Base-by-base conservation (phyloP, 1,140 invertebrate genomes). In the Gonioctena quinquepunctata region DNA sequence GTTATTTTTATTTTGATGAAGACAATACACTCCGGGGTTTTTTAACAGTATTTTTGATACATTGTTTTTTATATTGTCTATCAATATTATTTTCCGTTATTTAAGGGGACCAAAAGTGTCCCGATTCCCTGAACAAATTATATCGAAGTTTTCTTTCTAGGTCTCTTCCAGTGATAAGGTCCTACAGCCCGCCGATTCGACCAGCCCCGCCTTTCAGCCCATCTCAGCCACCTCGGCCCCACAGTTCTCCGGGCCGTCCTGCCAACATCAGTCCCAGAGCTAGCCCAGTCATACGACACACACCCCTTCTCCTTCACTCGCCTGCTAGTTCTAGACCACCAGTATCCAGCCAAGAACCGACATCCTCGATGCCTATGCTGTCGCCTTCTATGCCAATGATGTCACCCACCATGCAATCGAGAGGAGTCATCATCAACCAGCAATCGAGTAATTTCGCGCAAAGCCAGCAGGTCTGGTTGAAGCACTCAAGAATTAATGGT, bases 401-500 rank as follows among this genome's bases (percentile, higher is more conserved):
- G 19, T 16, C 77, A 79, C n/a, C 81, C 81, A 11, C 52, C 5
- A 21, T 56, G 22, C 52, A 56, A 23, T 69, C 77, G 76, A 3
- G 80, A 82, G 69, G 84, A 77, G 54, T 86, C 80, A 64, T 85
- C 84, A 80, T 85, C 83, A 72, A 50, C 79, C 85, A 79, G 22
- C 80, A 80, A 13, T 66, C 67, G 66, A 49, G 84, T 84, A 74
- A 75, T 84, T 66, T 79, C 77, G 83, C 60, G 78, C 85, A 87
- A 71, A 84, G 83, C 19, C 87, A 87, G 79, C 86, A 87, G 79
- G 77, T 89, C n/a, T 90, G 89, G 88, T 85, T 89, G 54, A 84
- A 86, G 25, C 88, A 88, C 74, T 84, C 85, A 25, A 85, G 90
- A 28, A 90, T 92, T 60, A 92, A 92, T 78, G 90, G 91, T 48